Base-by-base conservation (phyloP, 30 jellyfish, hydroid and myxozoan species). In the Aurelia coerulea region DNA sequence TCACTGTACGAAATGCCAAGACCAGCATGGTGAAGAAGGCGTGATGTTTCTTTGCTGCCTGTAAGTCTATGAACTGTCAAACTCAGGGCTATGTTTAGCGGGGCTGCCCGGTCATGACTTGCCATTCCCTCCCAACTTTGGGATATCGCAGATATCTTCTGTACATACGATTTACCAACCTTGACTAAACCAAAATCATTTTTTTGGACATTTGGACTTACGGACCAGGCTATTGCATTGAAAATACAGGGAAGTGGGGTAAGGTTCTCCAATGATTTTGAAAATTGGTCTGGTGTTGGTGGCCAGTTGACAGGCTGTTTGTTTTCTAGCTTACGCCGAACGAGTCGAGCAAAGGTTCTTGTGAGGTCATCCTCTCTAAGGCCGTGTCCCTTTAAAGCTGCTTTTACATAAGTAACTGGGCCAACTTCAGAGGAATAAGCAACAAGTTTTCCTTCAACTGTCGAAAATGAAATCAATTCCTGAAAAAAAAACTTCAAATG, bases 171-270 rank as follows among this genome's bases (percentile, higher is more conserved):
- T 78, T 78, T 64, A 15, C 88, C 78, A 59, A 64, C 88, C 59
- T 15, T 71, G 73, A 74, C 84, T 51, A 74, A 74, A 53, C 88
- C 88, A 78, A 78, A 78, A 34, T 78, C 66, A 78, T 64, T 78
- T 39, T 60, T 78, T 13, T 4, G 78, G 13, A 68, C 42, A 62
- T 64, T 75, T 34, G 77, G 88, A 35, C 49, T 58, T 58, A 78
- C 78, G 78, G 88, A 78, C 88, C 77, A 56, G 46, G 88, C 65
- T 78, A 78, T 78, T 59, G 88, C 88, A 78, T 78, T 78, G 78
- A 59, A 59, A 46, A 78, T 62, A 78, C 88, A 78, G 41, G 78
- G 88, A 64, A 78, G 88, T 78, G 88, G 88, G 88, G 78, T 78
- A 29, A 64, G 65, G 78, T 58, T 78, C 66, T 78, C 88, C 49